Evolutionary conservation across 2,797 vertebrate genomes (phyloP).

Genomic region (Eupleurogrammus muticus): DNA sequence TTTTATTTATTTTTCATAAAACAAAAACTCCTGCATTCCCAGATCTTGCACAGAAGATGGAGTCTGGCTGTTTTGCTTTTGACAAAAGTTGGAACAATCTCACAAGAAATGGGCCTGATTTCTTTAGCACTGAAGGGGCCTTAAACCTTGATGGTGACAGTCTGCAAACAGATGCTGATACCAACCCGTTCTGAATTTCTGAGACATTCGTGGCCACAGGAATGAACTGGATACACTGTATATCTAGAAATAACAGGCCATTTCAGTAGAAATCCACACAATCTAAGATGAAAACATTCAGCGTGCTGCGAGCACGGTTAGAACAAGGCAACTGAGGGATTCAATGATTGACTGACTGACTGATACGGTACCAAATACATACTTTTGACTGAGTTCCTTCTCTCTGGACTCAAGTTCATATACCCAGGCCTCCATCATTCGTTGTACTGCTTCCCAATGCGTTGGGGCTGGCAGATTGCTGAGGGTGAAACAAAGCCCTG

Average conservation of each 20-base stretch:
- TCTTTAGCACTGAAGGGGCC: slow-evolving; percentile 53
- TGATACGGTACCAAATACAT: slow-evolving; percentile 65
- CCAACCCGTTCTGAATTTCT: slow-evolving; percentile 38
- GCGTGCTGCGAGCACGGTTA: slow-evolving; percentile 70
- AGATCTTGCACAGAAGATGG: slow-evolving; percentile 36
- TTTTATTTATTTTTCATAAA: slow-evolving; percentile 18
- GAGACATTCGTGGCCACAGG: slow-evolving; percentile 73
- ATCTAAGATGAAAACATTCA: slow-evolving; percentile 80
- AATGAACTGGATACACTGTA: slow-evolving; percentile 72
- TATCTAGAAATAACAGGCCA: slow-evolving; percentile 54
- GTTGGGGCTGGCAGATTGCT: slow-evolving; percentile 74
- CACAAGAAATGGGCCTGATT: slow-evolving; percentile 73
- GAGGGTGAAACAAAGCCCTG: slow-evolving; percentile 81
- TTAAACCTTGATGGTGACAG: slow-evolving; percentile 62
- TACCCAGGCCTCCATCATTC: slow-evolving; percentile 72
- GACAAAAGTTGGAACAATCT: slow-evolving; percentile 46
- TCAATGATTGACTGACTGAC: slow-evolving; percentile 67
- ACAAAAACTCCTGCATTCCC: slow-evolving; percentile 36
- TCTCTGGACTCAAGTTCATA: slow-evolving; percentile 57
- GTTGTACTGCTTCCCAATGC: slow-evolving; percentile 68
- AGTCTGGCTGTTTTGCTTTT: slow-evolving; percentile 35
- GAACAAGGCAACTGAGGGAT: slow-evolving; percentile 81
- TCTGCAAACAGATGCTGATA: slow-evolving; percentile 35
- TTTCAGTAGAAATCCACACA: slow-evolving; percentile 81
- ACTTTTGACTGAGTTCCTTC: slow-evolving; percentile 35